Percentiles rank a stretch among this genome's conserved stretches.
Evolutionary conservation across 2,113 vertebrate genomes (phyloP).

Genomic region (Peucedramus taeniatus): DNA sequence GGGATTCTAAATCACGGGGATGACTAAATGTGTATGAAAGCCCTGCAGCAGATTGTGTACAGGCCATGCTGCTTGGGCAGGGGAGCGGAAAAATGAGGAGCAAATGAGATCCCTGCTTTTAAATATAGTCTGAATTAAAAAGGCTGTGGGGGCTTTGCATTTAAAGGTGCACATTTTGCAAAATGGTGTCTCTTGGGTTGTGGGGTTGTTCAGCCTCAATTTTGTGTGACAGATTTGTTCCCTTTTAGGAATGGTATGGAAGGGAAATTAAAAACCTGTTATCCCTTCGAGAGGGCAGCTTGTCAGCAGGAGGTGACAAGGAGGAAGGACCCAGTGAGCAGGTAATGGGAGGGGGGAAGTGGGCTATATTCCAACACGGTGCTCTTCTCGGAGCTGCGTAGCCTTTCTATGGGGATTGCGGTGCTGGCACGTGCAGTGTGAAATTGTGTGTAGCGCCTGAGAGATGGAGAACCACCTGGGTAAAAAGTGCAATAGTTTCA

Average conservation of each 20-base stretch:
- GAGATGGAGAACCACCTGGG: background rate
- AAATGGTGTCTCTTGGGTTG: background rate
- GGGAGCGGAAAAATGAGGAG: background rate
- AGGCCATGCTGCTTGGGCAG: background rate
- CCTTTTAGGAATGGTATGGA: slow-evolving; percentile 70
- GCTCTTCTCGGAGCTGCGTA: background rate
- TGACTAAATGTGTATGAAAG: background rate
- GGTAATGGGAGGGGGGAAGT: slow-evolving; percentile 61
- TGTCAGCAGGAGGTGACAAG: background rate
- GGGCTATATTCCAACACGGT: background rate
- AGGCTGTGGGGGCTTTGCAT: background rate
- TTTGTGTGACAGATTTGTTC: slow-evolving; percentile 45
- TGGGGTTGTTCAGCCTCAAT: background rate
- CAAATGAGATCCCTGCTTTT: background rate
- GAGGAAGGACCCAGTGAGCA: slow-evolving; percentile 39
- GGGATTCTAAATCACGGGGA: background rate
- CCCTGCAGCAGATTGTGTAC: background rate
- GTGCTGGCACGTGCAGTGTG: background rate
- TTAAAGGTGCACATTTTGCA: background rate
- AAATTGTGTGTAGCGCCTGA: background rate
- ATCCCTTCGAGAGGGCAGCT: slow-evolving; percentile 48
- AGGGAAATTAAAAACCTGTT: slow-evolving; percentile 69
- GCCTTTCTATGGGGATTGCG: background rate
- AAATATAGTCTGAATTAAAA: background rate
- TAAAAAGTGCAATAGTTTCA: background rate